phyloP scores from a whole-genome alignment of 1,140 invertebrate genomes.

The Euwallacea fornicatus region DNA sequence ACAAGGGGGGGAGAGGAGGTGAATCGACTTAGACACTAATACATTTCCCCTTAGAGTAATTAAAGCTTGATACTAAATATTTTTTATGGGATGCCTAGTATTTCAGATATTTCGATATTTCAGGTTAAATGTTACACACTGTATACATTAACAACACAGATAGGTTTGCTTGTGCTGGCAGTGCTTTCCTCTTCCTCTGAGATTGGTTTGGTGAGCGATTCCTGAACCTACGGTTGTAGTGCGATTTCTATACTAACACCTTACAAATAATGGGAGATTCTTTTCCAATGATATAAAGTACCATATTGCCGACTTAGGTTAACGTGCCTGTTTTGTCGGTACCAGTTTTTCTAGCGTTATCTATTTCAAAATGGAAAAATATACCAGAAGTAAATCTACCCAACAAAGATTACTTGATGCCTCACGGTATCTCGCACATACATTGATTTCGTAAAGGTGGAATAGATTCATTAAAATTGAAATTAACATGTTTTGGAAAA shows the following conservation, averaged over 20 bases:
- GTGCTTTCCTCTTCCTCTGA: background rate
- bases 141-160: too few relatives aligned
- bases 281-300: background rate
- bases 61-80: too few relatives aligned
- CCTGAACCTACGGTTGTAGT: background rate
- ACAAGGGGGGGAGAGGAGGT: too few relatives aligned
- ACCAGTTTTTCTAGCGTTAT: conserved; percentile 17
- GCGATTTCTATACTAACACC: background rate
- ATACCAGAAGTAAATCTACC: conserved; percentile 5
- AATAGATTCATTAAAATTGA: too few relatives aligned
- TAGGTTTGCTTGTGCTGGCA: background rate
- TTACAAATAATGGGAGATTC: background rate
- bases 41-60: too few relatives aligned
- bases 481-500: too few relatives aligned
- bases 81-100: too few relatives aligned
- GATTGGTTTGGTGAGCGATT: background rate
- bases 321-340: background rate
- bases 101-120: too few relatives aligned
- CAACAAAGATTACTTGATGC: background rate
- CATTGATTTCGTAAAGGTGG: too few relatives aligned
- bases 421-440: background rate
- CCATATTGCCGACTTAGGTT: background rate
- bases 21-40: too few relatives aligned
- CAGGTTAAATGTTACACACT: too few relatives aligned
- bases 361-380: conserved; percentile 4